phyloP scores from a whole-genome alignment of 2,113 vertebrate species.

The Equus quagga region DNA sequence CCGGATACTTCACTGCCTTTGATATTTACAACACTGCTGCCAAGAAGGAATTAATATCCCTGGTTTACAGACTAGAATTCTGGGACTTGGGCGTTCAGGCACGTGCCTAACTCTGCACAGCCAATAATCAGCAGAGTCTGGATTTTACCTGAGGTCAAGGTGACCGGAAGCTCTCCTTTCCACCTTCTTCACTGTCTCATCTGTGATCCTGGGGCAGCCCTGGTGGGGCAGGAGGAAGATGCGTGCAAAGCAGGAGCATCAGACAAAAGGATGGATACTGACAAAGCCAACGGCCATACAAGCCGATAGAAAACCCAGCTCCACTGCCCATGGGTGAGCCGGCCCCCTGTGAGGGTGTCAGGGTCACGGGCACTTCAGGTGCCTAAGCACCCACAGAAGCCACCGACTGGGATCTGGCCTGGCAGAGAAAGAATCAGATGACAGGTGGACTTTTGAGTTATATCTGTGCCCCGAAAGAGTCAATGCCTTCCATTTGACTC shows the following conservation, averaged over 20 bases:
- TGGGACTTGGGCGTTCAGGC: neutral
- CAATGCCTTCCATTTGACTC: neutral
- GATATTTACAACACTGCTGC: neutral
- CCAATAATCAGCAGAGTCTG: neutral
- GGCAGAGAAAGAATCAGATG: neutral
- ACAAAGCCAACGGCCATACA: neutral
- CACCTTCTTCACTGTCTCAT: neutral
- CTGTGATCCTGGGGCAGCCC: neutral
- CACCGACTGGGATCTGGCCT: neutral
- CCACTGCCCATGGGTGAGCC: fast-evolving
- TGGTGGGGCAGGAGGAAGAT: neutral
- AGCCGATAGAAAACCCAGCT: neutral
- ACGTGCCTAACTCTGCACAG: neutral
- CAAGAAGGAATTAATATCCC: neutral
- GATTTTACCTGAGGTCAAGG: neutral
- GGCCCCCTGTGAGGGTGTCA: neutral
- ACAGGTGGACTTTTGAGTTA: neutral
- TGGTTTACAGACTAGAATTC: neutral
- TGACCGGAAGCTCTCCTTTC: neutral
- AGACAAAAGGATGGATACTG: fast-evolving
- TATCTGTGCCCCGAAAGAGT: neutral
- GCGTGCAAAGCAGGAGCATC: neutral
- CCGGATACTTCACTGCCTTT: neutral
- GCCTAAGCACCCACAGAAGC: neutral
- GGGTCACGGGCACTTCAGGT: neutral